Evolutionary conservation across 2,113 vertebrate genomes (phyloP).

Genomic region (Microtus oregoni): DNA sequence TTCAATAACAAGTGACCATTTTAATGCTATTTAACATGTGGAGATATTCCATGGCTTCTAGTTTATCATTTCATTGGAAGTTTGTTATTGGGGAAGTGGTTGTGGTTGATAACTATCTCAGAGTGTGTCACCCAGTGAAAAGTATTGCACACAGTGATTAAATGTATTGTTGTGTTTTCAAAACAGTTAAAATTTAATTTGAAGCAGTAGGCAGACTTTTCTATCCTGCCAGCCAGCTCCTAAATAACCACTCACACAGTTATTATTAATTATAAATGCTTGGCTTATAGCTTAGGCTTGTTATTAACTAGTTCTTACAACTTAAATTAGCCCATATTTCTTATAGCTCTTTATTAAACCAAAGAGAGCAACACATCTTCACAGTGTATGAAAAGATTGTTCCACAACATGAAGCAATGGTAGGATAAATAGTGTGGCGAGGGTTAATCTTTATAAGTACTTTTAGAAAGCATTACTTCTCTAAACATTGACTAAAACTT

Average conservation of each 20-base stretch:
- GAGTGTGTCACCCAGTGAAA: conserved; percentile 46
- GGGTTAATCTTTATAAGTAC: neutral
- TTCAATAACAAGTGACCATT: conserved; percentile 14
- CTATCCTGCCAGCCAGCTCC: neutral
- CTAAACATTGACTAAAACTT: neutral
- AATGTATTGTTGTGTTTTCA: conserved; percentile 28
- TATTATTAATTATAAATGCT: neutral
- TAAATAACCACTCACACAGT: neutral
- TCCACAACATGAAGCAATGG: neutral
- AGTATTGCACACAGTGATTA: neutral
- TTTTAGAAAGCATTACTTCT: conserved; percentile 43
- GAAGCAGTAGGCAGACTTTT: neutral
- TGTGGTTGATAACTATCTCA: conserved; percentile 1
- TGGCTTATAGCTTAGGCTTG: neutral
- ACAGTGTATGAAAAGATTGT: too few species aligned
- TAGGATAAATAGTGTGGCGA: neutral
- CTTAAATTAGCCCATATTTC: too few species aligned
- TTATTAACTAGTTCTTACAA: neutral
- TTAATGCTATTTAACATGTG: conserved; percentile 47
- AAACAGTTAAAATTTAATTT: conserved; percentile 13
- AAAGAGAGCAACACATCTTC: too few species aligned
- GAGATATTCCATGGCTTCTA: conserved; percentile 46
- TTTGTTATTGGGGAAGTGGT: conserved; percentile 19
- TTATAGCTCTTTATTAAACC: too few species aligned
- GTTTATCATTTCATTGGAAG: conserved; percentile 29